phyloP scores from a whole-genome alignment of 2,113 vertebrate species.

The Sterrhoptilus dennistouni region DNA sequence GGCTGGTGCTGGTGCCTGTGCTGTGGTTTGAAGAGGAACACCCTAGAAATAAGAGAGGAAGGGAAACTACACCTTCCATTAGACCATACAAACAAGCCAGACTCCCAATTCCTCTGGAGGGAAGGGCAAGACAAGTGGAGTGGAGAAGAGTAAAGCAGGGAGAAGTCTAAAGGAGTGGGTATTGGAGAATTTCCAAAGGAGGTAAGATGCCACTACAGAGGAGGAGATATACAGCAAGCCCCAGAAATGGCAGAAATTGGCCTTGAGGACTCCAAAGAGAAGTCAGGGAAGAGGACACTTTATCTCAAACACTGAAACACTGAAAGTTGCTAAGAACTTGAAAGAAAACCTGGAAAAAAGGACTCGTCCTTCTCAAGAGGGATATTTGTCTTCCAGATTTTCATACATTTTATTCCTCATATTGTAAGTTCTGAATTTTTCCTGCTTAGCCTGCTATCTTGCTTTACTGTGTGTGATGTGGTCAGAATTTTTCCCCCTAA shows the following conservation, averaged over 20 bases:
- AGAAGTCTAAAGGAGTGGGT: neutral
- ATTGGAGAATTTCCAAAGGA: neutral
- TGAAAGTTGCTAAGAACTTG: neutral
- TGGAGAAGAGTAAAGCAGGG: neutral
- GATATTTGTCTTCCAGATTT: neutral
- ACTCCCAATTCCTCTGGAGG: neutral
- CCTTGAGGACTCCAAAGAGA: neutral
- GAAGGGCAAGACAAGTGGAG: neutral
- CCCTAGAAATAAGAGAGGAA: neutral
- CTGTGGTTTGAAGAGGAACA: neutral
- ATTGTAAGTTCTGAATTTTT: neutral
- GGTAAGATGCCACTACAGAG: neutral
- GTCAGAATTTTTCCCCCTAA: neutral
- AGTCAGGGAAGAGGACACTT: neutral
- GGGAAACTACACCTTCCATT: neutral
- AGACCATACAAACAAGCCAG: neutral
- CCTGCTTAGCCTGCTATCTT: neutral
- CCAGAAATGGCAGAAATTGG: neutral
- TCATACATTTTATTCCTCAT: rapidly evolving
- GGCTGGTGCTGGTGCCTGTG: neutral
- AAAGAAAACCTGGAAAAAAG: neutral
- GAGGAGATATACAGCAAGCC: neutral
- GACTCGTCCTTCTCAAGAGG: neutral
- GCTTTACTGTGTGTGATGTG: neutral
- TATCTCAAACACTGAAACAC: neutral